phyloP scores from a whole-genome alignment of 2,797 vertebrate genomes.

The Acanthis flammea region DNA sequence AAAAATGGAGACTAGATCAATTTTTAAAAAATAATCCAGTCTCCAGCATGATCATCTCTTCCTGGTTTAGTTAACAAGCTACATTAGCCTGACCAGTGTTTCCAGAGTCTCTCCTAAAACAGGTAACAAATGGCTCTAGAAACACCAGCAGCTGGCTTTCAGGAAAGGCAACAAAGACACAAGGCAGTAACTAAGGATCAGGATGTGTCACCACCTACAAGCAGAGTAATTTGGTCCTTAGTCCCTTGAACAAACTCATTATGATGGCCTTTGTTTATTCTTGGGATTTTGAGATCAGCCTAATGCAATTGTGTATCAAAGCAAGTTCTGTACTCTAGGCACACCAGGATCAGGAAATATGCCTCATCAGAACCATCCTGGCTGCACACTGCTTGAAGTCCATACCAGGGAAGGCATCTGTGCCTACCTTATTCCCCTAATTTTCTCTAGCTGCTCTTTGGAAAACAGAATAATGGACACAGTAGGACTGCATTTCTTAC shows the following conservation, averaged over 20 bases:
- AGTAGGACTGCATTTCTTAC: background rate
- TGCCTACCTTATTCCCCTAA: background rate
- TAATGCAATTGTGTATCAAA: background rate
- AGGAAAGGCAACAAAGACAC: background rate
- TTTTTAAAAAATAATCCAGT: background rate
- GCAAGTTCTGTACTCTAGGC: background rate
- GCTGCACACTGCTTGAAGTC: background rate
- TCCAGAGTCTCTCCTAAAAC: background rate
- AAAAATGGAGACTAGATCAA: background rate
- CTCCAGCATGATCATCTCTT: background rate
- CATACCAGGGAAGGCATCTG: background rate
- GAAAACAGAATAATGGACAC: background rate
- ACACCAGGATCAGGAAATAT: rapidly evolving
- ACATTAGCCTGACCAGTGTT: background rate
- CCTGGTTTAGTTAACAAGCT: background rate
- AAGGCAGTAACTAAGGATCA: background rate
- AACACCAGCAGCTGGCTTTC: background rate
- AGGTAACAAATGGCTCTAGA: background rate
- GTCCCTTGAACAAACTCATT: background rate
- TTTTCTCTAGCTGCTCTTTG: background rate
- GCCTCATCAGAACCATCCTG: background rate
- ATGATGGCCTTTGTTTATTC: background rate
- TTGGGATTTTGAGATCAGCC: background rate
- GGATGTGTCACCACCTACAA: background rate
- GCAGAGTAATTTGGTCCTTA: background rate